Evolutionary conservation across 1,140 invertebrate species (phyloP).

Genomic region (Anoplophora glabripennis): DNA sequence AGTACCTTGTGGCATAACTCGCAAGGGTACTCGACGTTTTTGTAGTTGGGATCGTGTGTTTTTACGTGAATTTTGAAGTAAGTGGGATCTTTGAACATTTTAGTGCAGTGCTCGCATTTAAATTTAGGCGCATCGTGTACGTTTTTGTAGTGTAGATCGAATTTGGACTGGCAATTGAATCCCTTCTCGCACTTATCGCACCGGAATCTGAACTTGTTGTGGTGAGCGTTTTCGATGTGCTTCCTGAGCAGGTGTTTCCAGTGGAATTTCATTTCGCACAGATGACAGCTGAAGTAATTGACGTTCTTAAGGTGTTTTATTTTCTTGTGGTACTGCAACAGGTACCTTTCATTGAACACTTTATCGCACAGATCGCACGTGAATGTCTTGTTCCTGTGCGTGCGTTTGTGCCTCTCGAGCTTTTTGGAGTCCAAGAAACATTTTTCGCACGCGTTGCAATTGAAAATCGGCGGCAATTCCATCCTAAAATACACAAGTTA

Average conservation of each 20-base stretch:
- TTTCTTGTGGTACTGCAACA: slow-evolving; percentile 21
- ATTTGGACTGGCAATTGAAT: slow-evolving; percentile 40
- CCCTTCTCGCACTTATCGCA: slow-evolving; percentile 50
- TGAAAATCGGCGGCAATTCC: no score
- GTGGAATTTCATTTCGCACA: slow-evolving; percentile 47
- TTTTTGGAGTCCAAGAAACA: slow-evolving; percentile 1
- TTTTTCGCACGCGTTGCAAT: background rate
- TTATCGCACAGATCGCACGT: slow-evolving; percentile 11
- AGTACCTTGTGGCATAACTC: no score
- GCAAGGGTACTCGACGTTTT: background rate
- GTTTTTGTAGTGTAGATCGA: slow-evolving; percentile 15
- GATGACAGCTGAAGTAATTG: slow-evolving; percentile 56
- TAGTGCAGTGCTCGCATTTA: slow-evolving; percentile 26
- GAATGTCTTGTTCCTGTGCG: slow-evolving; percentile 2
- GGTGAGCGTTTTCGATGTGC: background rate
- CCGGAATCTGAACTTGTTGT: slow-evolving; percentile 23
- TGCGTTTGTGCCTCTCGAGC: background rate
- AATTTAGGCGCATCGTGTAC: slow-evolving; percentile 12
- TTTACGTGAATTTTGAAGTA: slow-evolving; percentile 54
- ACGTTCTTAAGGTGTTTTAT: slow-evolving; percentile 45
- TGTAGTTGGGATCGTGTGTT: slow-evolving; percentile 54
- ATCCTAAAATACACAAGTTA: no score
- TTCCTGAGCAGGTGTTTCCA: background rate
- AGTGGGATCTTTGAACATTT: slow-evolving; percentile 25
- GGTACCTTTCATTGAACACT: background rate